Percentiles rank a stretch among this genome's conserved stretches.
phyloP scores from a whole-genome alignment of 2,797 vertebrate species.

The Bovichtus variegatus region DNA sequence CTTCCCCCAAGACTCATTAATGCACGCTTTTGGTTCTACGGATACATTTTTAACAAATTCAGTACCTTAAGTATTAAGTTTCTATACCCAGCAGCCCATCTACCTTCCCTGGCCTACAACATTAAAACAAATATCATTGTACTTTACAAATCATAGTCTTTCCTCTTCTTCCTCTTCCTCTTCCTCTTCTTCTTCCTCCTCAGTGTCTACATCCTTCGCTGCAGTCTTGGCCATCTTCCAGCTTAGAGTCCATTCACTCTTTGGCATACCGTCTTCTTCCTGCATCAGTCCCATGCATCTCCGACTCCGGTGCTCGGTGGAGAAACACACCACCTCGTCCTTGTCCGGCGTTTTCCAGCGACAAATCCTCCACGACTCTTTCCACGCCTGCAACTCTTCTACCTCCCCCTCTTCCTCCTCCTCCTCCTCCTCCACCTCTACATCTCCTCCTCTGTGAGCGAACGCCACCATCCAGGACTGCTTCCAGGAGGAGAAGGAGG shows the following conservation, averaged over 20 bases:
- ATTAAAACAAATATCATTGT: not conserved
- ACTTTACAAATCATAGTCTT: not conserved
- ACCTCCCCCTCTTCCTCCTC: not conserved
- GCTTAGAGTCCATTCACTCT: conserved; percentile 63
- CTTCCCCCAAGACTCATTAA: too few relatives aligned
- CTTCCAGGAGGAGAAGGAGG: conserved; percentile 69
- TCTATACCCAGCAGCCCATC: not conserved
- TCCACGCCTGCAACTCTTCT: conserved; percentile 62
- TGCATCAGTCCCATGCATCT: conserved; percentile 18
- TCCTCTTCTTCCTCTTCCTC: not conserved
- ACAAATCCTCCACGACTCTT: conserved; percentile 75
- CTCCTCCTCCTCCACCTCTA: conserved; percentile 27
- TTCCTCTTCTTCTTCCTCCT: conserved; percentile 17
- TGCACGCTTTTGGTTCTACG: not conserved
- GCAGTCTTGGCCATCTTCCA: conserved; percentile 55
- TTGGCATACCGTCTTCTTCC: not conserved
- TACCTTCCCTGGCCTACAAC: not conserved
- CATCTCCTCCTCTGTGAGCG: conserved; percentile 43
- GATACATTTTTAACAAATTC: not conserved
- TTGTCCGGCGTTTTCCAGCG: conserved; percentile 27
- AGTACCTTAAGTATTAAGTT: not conserved
- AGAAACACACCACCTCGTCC: conserved; percentile 68
- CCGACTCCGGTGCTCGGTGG: conserved; percentile 45
- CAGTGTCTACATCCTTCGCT: not conserved
- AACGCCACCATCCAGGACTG: conserved; percentile 68